Percentiles rank a stretch among this genome's conserved stretches.
phyloP scores from a whole-genome alignment of 1,140 invertebrate genomes.

The Conus betulinus region DNA sequence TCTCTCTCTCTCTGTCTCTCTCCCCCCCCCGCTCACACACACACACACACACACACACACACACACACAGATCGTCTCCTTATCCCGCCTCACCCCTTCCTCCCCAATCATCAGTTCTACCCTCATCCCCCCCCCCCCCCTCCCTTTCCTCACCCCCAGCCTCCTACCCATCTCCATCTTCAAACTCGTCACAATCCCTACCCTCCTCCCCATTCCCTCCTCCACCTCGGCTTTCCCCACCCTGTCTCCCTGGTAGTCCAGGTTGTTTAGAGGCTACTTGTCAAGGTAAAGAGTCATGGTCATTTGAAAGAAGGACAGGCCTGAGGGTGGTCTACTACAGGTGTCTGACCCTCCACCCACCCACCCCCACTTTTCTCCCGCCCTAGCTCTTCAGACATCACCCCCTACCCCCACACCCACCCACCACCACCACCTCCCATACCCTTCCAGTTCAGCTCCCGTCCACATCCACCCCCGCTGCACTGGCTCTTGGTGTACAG shows the following conservation, averaged over 20 bases:
- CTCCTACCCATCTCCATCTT: background rate
- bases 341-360: background rate
- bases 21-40: background rate
- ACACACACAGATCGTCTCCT: background rate
- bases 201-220: background rate
- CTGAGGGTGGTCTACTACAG: constrained; percentile 9
- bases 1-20: background rate
- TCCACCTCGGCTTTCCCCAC: background rate
- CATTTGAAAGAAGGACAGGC: background rate
- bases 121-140: background rate
- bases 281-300: background rate
- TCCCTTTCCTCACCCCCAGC: background rate
- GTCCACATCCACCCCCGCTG: background rate
- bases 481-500: background rate
- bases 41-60: no score
- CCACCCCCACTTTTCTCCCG: background rate
- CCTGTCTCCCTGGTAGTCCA: background rate
- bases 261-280: background rate
- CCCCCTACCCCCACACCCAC: no score
- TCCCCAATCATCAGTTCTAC: background rate
- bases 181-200: no score
- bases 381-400: no score
- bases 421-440: background rate
- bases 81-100: background rate
- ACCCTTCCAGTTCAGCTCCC: background rate